phyloP scores from a whole-genome alignment of 1,140 invertebrate genomes.

The Tetramorium parvispinum region DNA sequence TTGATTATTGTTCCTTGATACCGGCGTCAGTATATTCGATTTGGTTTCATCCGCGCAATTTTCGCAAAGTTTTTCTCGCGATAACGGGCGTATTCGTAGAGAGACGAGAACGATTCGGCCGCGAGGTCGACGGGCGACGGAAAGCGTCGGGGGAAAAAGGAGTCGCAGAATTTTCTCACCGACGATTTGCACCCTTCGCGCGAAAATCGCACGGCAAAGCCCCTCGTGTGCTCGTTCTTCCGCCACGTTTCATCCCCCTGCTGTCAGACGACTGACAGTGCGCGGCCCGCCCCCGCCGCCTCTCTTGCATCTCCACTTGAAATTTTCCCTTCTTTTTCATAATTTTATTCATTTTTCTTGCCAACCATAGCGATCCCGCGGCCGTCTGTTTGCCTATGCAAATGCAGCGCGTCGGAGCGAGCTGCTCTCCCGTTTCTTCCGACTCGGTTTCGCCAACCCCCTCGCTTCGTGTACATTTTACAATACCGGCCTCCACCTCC shows the following conservation, averaged over 20 bases:
- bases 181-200: constrained; percentile 77
- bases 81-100: background rate
- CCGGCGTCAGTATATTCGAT: background rate
- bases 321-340: constrained; percentile 71
- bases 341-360: constrained; percentile 87
- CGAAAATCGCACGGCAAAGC: constrained; percentile 73
- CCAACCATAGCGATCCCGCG: constrained; percentile 74
- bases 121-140: background rate
- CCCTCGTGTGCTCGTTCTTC: constrained; percentile 75
- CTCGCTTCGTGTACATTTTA: constrained; percentile 57
- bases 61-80: background rate
- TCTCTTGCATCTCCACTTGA: constrained; percentile 53
- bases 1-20: background rate
- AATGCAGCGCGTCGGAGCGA: constrained; percentile 76
- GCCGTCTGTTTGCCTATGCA: constrained; percentile 85
- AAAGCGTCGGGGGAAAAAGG: constrained; percentile 27
- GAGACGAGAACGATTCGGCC: background rate
- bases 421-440: constrained; percentile 56
- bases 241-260: constrained; percentile 77
- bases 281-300: constrained; percentile 11
- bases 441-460: constrained; percentile 41
- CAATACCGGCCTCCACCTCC: constrained; percentile 33
- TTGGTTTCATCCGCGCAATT: background rate
- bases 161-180: constrained; percentile 60
- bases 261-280: constrained; percentile 76